Evolutionary conservation across 2,797 vertebrate genomes (phyloP).

Genomic region (Lithobates pipiens): DNA sequence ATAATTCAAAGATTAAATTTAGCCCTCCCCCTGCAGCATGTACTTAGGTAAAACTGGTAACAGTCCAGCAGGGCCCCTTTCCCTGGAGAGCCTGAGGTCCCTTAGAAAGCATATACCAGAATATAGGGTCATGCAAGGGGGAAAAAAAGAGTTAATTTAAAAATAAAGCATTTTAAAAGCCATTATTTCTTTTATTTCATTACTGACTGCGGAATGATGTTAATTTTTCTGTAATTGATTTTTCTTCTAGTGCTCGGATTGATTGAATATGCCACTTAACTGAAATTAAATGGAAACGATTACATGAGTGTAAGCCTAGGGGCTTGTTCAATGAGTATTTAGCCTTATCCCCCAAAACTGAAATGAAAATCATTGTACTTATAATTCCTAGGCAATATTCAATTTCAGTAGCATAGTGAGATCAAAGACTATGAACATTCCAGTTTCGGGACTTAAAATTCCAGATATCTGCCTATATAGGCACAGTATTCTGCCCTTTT

Average conservation of each 20-base stretch:
- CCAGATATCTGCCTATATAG: no score
- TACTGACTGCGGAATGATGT: neutral
- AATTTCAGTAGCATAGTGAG: no score
- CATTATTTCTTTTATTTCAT: neutral
- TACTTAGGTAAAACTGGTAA: no score
- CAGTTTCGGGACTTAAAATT: no score
- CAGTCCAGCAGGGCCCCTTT: no score
- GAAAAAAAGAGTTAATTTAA: neutral
- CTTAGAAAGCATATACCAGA: no score
- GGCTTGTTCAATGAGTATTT: neutral
- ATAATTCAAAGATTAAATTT: no score
- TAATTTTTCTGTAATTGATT: neutral
- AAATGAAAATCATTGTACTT: neutral
- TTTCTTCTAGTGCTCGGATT: neutral
- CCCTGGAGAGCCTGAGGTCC: no score
- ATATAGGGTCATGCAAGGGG: neutral
- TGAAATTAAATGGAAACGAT: neutral
- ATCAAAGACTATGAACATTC: no score
- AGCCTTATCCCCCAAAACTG: neutral
- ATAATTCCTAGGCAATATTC: neutral
- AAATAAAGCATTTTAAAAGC: neutral
- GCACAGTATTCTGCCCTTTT: no score
- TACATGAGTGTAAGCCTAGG: neutral
- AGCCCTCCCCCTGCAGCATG: no score
- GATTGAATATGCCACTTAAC: neutral